phyloP scores from a whole-genome alignment of 2,113 vertebrate species.

The Neodon shergylaensis region DNA sequence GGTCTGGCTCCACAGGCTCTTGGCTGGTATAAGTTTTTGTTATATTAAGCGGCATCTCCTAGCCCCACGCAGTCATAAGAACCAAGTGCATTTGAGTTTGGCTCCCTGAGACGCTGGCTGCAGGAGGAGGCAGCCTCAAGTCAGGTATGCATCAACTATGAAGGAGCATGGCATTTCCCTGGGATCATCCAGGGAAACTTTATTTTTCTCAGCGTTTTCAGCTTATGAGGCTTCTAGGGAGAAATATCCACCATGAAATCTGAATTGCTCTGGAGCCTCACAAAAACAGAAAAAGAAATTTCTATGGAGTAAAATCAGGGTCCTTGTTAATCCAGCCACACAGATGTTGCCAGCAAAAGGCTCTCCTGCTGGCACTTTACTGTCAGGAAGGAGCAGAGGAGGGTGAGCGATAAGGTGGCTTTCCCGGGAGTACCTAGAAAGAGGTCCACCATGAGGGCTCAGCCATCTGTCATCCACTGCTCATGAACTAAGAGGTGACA shows the following conservation, averaged over 20 bases:
- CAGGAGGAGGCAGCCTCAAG: neutral
- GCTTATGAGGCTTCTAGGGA: neutral
- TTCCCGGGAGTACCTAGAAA: fast-evolving
- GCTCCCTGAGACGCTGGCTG: neutral
- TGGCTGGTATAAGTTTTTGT: too few relatives aligned
- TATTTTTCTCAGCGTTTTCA: neutral
- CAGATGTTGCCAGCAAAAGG: neutral
- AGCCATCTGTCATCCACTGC: neutral
- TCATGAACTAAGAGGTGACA: neutral
- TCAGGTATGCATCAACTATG: fast-evolving
- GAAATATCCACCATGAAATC: constrained; percentile 52
- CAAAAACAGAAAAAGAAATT: constrained; percentile 53
- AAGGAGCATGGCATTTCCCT: neutral
- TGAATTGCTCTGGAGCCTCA: constrained; percentile 48
- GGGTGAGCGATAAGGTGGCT: neutral
- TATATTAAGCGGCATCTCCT: fast-evolving
- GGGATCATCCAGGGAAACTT: fast-evolving
- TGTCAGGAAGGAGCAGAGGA: neutral
- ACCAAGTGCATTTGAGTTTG: neutral
- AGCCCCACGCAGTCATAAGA: neutral
- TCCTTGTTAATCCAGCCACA: neutral
- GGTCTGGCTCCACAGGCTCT: fast-evolving
- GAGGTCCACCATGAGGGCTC: neutral
- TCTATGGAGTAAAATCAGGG: constrained; percentile 20
- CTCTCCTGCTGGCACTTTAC: constrained; percentile 40